phyloP scores from a whole-genome alignment of 2,888 invertebrate species.

The Acleris emargana region DNA sequence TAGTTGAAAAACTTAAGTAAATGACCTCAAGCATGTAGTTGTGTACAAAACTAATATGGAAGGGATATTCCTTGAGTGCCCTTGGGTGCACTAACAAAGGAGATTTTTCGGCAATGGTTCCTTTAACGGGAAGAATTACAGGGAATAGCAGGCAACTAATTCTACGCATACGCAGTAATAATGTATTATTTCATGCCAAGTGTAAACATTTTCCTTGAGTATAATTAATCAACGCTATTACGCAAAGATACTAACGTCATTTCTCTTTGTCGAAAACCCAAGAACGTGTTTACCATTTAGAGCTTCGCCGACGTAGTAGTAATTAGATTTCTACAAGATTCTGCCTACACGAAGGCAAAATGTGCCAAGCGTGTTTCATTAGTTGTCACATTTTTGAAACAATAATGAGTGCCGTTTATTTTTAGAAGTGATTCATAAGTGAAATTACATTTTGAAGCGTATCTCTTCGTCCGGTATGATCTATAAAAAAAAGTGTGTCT shows the following conservation, averaged over 20 bases:
- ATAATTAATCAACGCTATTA: neutral
- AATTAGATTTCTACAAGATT: constrained; percentile 18
- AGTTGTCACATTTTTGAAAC: constrained; percentile 24
- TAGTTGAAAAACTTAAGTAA: too few relatives aligned
- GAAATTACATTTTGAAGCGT: constrained; percentile 5
- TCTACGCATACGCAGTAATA: too few relatives aligned
- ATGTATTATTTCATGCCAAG: too few relatives aligned
- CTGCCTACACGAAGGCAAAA: constrained; percentile 17
- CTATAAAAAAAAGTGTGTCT: too few relatives aligned
- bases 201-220: too few relatives aligned
- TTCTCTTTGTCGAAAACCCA: neutral
- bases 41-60: too few relatives aligned
- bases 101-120: too few relatives aligned
- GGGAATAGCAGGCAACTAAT: too few relatives aligned
- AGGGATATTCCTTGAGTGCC: too few relatives aligned
- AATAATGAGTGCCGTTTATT: constrained; percentile 22
- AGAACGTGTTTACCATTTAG: constrained; percentile 11
- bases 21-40: too few relatives aligned
- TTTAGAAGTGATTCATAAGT: constrained; percentile 27
- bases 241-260: neutral
- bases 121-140: too few relatives aligned
- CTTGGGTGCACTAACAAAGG: too few relatives aligned
- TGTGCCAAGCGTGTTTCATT: constrained; percentile 22
- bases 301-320: constrained; percentile 12
- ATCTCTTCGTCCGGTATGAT: neutral